Conservation (phyloP, 2,113 vertebrate species). For the Phrynosoma platyrhinos region DNA sequence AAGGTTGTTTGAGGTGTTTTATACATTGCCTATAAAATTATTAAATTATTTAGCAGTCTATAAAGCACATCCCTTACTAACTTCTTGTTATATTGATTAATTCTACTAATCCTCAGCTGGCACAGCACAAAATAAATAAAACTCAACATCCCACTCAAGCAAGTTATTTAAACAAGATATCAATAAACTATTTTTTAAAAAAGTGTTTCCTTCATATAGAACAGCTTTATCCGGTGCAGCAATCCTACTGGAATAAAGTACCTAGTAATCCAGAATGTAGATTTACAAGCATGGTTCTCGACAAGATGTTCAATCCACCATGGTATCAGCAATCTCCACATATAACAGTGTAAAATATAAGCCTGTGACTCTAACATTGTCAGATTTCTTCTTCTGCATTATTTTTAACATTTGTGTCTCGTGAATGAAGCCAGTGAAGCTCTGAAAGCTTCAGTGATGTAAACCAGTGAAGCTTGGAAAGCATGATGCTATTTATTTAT, state of each 20-base stretch:
- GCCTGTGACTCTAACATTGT: too few species aligned
- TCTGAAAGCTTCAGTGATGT: too few species aligned
- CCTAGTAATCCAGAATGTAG: not conserved
- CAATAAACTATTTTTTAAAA: not conserved
- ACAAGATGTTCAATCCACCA: not conserved
- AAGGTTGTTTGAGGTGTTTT: not conserved
- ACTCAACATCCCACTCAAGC: conserved; percentile 54
- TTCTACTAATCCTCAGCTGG: conserved; percentile 33
- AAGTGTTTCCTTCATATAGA: not conserved
- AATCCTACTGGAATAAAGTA: not conserved
- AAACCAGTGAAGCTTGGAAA: too few species aligned
- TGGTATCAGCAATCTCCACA: not conserved
- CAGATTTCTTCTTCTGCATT: too few species aligned
- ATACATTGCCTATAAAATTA: conserved; percentile 5
- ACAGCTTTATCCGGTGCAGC: not conserved
- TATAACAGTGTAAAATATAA: too few species aligned
- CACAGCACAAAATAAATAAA: conserved; percentile 53
- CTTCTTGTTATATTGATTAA: conserved; percentile 40
- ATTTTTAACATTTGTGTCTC: too few species aligned
- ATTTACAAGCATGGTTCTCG: not conserved
- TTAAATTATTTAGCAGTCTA: not conserved
- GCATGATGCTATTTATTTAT: too few species aligned
- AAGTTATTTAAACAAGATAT: conserved; percentile 44
- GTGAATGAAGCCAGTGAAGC: too few species aligned
- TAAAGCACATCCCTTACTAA: conserved; percentile 41